phyloP scores from a whole-genome alignment of 2,888 invertebrate genomes.

The Mimachlamys varia region DNA sequence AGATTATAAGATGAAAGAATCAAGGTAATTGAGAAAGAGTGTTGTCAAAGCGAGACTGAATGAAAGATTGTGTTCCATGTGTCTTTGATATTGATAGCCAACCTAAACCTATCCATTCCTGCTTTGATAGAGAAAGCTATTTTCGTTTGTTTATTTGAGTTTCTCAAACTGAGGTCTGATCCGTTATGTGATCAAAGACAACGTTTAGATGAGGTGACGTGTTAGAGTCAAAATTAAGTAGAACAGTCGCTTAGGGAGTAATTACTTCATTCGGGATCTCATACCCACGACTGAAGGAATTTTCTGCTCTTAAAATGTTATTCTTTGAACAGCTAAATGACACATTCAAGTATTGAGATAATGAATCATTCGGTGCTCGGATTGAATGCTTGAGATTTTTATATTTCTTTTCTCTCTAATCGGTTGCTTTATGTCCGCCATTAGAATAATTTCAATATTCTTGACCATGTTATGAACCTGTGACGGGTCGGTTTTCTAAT shows the following conservation, averaged over 20 bases:
- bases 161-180: background rate
- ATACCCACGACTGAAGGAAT: background rate
- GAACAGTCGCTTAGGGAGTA: background rate
- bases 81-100: background rate
- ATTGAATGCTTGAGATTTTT: too few relatives aligned
- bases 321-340: background rate
- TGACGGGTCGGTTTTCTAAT: too few relatives aligned
- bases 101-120: background rate
- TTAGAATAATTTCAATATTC: too few relatives aligned
- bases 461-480: too few relatives aligned
- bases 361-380: too few relatives aligned
- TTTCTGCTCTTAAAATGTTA: background rate
- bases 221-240: background rate
- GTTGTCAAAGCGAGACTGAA: background rate
- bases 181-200: background rate
- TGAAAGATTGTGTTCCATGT: background rate
- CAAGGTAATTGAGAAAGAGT: constrained; percentile 23
- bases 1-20: constrained; percentile 24
- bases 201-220: background rate
- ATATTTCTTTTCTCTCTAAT: too few relatives aligned
- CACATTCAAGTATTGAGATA: background rate
- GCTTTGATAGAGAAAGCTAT: background rate
- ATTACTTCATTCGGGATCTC: background rate
- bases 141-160: background rate
- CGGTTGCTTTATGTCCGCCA: too few relatives aligned